Base-by-base conservation (phyloP, 2,113 vertebrate species). In the Lanius ludovicianus region DNA sequence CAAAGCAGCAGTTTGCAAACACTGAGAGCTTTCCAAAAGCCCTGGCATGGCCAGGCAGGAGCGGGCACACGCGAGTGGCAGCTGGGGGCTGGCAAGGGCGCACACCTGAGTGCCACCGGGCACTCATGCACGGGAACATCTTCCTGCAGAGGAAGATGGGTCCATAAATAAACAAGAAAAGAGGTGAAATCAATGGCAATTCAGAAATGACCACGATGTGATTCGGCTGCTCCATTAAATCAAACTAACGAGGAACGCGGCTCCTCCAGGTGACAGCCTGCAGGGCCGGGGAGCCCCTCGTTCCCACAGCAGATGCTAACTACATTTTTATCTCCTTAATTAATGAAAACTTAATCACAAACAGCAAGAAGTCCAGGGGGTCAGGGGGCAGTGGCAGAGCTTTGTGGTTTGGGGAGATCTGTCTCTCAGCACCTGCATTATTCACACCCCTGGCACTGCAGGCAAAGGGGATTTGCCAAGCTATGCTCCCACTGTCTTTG, bases 1-100 rank as follows among this genome's bases (percentile, higher is more conserved):
- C 39, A 33, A 57, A 78, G 86, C 90, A 84, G 88, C 91, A 75
- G 79, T 97, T 94, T 93, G 94, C 95, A 96, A 88, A 95, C 93
- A 74, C 20, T 0, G 1, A 25, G 79, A 68, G 39, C 60, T 13
- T 71, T 78, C 82, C 85, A 22, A 87, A n/a, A 68, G 53, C 74
- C 64, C 49, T 1, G 2, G 55, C 7, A 5, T 2, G 0, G 84
- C 5, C 33, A 1, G 49, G 80, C 0, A 1, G 24, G 64, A 8
- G 42, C 2, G 0, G 0, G 13, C 33, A 2, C 30, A 22, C 1
- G 0, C 3, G 0, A 25, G 53, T 5, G 80, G 62, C 52, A 44
- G 71, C 65, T 15, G 13, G 1, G 37, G 39, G 70, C 56, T 90
- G 55, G 76, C 76, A 60, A 23, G 0, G 71, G 19, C 6, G 0